Conservation (phyloP, 2,888 invertebrate species). For the Nematopogon swammerdamellus region DNA sequence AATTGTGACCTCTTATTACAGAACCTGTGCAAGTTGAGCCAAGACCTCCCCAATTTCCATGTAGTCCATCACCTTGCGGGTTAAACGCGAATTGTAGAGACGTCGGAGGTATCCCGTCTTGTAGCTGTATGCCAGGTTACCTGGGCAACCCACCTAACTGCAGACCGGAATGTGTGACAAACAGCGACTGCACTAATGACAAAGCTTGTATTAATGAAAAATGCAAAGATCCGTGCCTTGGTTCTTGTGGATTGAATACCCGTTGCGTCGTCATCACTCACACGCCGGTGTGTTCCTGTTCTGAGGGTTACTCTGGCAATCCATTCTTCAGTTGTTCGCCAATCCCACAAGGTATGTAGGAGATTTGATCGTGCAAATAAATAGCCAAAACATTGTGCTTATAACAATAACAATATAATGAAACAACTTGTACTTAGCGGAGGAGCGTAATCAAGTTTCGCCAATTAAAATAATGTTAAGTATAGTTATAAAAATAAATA, state of each 20-base stretch:
- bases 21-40: no score
- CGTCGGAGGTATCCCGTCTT: conserved; percentile 55
- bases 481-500: no score
- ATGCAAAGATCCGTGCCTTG: conserved; percentile 75
- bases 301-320: conserved; percentile 65
- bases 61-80: conserved; percentile 76
- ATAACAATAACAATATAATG: no score
- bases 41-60: conserved; percentile 52
- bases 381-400: background rate
- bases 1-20: background rate
- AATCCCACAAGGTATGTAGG: conserved; percentile 39
- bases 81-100: conserved; percentile 63
- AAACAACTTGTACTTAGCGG: no score
- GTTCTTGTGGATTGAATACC: conserved; percentile 72
- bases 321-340: conserved; percentile 67
- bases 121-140: conserved; percentile 63
- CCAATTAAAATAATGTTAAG: no score
- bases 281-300: conserved; percentile 69
- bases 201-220: conserved; percentile 74
- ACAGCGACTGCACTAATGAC: conserved; percentile 69
- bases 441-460: no score
- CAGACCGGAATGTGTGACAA: conserved; percentile 70
- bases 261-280: conserved; percentile 74
- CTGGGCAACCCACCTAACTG: conserved; percentile 73
- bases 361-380: no score